Percentiles rank a stretch among this genome's conserved stretches.
Conservation (phyloP, 2,888 invertebrate species). For the Toxonevra muliebris region DNA sequence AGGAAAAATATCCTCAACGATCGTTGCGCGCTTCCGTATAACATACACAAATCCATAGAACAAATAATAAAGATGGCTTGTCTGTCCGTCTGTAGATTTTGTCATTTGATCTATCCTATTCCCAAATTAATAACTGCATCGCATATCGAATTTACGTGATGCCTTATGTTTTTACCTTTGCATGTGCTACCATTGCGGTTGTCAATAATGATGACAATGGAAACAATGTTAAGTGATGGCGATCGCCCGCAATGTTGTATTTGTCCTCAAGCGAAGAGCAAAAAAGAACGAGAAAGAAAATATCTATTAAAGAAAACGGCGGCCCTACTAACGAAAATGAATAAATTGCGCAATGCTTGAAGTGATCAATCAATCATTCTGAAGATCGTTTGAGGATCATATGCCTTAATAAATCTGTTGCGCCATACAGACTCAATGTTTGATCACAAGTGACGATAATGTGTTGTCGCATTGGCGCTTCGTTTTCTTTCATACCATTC, state of each 20-base stretch:
- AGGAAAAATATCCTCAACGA: neutral
- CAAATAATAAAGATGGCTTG: slow-evolving; percentile 36
- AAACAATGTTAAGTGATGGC: slow-evolving; percentile 9
- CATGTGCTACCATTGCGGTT: neutral
- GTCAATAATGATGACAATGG: neutral
- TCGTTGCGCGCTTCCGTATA: slow-evolving; percentile 4
- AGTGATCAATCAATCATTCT: neutral
- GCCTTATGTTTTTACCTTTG: neutral
- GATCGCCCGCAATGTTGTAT: slow-evolving; percentile 24
- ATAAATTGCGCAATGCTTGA: slow-evolving; percentile 6
- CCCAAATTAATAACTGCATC: slow-evolving; percentile 52
- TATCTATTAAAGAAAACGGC: slow-evolving; percentile 29
- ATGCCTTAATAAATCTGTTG: slow-evolving; percentile 4
- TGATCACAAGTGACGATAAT: slow-evolving; percentile 56
- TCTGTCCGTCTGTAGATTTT: slow-evolving; percentile 49
- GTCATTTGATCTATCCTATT: slow-evolving; percentile 56
- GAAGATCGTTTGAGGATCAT: neutral
- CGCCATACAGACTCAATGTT: slow-evolving; percentile 26
- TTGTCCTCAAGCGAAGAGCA: slow-evolving; percentile 17
- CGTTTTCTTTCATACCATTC: slow-evolving; percentile 2
- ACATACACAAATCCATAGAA: slow-evolving; percentile 6
- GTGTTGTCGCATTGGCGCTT: slow-evolving; percentile 52
- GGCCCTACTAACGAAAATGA: slow-evolving; percentile 26
- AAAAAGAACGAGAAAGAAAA: slow-evolving; percentile 14
- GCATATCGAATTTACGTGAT: slow-evolving; percentile 10